Evolutionary conservation across 2,797 vertebrate species (phyloP), one percentile per base, ranked within the genome.

Genomic region (Yasuhikotakia modesta): DNA sequence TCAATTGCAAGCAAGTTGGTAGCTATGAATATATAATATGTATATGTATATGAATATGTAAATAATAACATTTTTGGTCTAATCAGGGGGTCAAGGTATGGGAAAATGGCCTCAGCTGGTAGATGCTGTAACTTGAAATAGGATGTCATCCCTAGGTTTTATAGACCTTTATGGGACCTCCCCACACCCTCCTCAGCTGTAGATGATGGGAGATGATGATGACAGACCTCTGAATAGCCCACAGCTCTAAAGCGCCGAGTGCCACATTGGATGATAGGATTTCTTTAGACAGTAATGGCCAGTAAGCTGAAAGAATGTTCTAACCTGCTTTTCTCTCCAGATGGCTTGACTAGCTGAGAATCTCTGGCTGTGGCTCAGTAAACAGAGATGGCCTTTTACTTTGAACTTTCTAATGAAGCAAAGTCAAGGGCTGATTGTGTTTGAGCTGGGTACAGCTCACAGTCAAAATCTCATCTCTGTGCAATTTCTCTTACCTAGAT

Each of bases 401-500:
- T 79, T 69, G 46, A 75, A 52, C 39, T 73, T 64, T 65, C 48
- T 72, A 75, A 21, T 22, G 46, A 30, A 65, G 67, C 71, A 55
- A 65, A 50, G 75, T 72, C 70, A 64, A 27, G 61, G 24, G 27
- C 10, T 70, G 73, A 76, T 70, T 80, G 75, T 70, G 35, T 43
- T 68, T 39, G 55, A 32, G 71, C 30, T 30, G 55, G 58, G 57
- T 53, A 75, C 48, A 76, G 75, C 73, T 73, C 67, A 65, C n/a
- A 21, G 78, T 32, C 21, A 35, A 61, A 73, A 70, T 79, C 79
- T 79, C 69, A 80, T 82, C 68, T 80, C 75, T 52, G 48, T 39
- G 57, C 64, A 30, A 71, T 48, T 80, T 79, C 32, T 71, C 73
- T 73, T 60, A 48, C 72, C 64, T 76, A 82, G 83, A 84, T 84